These are phyloP conservation scores for Carterocephalus palaemon DNA, from an alignment of 2,888 invertebrate genomes.

Conservation along the genomic window DNA sequence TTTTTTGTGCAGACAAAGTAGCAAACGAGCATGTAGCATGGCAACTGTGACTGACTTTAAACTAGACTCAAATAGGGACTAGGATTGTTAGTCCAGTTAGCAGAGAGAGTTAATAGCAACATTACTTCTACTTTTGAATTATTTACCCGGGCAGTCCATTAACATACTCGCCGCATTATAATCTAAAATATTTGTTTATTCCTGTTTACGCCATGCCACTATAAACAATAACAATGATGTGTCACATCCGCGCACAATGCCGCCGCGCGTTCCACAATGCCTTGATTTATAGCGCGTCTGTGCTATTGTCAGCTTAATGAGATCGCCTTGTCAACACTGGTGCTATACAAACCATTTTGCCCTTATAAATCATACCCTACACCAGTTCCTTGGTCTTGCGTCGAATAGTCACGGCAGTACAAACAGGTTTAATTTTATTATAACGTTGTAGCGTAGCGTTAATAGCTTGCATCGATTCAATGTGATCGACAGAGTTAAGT, in stretches of 20 bases:
- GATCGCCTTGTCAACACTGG: constrained; percentile 61
- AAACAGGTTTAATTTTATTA: neutral
- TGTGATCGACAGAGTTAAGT: no score
- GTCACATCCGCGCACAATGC: constrained; percentile 8
- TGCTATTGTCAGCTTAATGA: constrained; percentile 66
- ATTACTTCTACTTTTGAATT: no score
- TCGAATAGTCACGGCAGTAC: constrained; percentile 4
- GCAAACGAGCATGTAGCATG: no score
- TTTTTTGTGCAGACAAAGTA: no score
- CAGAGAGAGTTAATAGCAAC: no score
- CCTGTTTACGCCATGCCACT: constrained; percentile 4
- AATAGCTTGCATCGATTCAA: no score
- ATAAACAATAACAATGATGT: constrained; percentile 19
- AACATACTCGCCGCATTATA: neutral
- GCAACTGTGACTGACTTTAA: no score
- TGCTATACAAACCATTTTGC: constrained; percentile 37
- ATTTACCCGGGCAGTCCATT: no score
- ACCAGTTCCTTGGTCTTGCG: constrained; percentile 6
- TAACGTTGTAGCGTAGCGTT: no score
- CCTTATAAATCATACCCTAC: constrained; percentile 38
- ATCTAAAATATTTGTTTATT: constrained; percentile 11
- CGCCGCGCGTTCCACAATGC: constrained; percentile 46
- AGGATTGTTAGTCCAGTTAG: no score
- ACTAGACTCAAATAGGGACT: no score
- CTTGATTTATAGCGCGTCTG: constrained; percentile 61